Percentiles rank a stretch among this genome's conserved stretches.
Evolutionary conservation across 1,140 invertebrate species (phyloP).

Genomic region (Sweltsa coloradensis): DNA sequence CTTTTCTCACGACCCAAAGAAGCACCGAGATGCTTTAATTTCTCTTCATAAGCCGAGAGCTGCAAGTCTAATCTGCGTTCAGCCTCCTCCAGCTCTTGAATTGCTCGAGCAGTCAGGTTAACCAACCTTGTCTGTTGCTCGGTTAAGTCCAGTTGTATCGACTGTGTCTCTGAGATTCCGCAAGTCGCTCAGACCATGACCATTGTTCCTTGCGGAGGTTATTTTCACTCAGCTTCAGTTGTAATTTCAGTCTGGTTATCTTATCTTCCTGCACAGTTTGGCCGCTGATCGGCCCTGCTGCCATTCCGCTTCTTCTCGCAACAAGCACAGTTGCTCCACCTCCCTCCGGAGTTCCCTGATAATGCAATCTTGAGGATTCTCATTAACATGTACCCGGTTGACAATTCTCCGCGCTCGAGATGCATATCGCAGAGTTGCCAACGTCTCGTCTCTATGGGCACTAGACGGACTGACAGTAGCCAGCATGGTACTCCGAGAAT

Average conservation of each 20-base stretch:
- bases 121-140: constrained; percentile 39
- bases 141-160: constrained; percentile 33
- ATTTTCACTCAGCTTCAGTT: background rate
- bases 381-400: constrained; percentile 64
- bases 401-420: constrained; percentile 81
- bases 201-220: background rate
- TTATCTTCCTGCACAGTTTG: background rate
- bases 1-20: too few species aligned
- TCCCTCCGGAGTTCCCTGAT: constrained; percentile 26
- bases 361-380: constrained; percentile 55
- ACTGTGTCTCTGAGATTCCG: constrained; percentile 43
- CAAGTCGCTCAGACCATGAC: constrained; percentile 38
- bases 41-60: too few species aligned
- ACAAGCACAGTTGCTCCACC: too few species aligned
- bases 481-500: constrained; percentile 51
- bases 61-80: too few species aligned
- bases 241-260: background rate
- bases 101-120: constrained; percentile 54
- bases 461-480: constrained; percentile 66
- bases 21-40: too few species aligned
- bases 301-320: too few species aligned
- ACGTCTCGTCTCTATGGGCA: constrained; percentile 63
- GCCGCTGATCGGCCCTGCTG: too few species aligned
- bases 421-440: constrained; percentile 77
- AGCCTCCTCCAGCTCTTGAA: too few species aligned